phyloP scores from a whole-genome alignment of 2,888 invertebrate species.

The Drosophila atroscutellata region DNA sequence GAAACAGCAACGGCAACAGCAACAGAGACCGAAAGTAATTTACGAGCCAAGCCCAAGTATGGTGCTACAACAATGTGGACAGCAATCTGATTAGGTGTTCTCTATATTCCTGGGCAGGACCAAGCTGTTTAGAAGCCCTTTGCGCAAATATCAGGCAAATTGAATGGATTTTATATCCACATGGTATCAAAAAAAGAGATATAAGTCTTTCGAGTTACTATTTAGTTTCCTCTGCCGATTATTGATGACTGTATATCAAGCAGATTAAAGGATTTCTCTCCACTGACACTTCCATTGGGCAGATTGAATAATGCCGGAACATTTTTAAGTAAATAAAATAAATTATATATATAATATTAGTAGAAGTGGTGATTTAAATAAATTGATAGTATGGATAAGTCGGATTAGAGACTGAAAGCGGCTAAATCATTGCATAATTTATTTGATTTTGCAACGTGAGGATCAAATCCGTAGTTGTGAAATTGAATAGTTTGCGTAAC shows the following conservation, averaged over 20 bases:
- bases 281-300: slow-evolving; percentile 8
- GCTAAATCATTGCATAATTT: background rate
- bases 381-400: too few species aligned
- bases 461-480: background rate
- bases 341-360: too few species aligned
- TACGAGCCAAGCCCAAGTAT: slow-evolving; percentile 27
- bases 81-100: slow-evolving; percentile 19
- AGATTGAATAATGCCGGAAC: slow-evolving; percentile 16
- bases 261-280: background rate
- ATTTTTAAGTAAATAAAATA: background rate
- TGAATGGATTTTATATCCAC: slow-evolving; percentile 18
- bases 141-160: slow-evolving; percentile 1
- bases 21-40: slow-evolving; percentile 40
- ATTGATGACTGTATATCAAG: slow-evolving; percentile 19
- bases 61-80: slow-evolving; percentile 22
- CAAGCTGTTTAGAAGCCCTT: slow-evolving; percentile 3
- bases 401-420: background rate
- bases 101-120: slow-evolving; percentile 13
- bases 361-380: too few species aligned
- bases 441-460: background rate
- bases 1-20: slow-evolving; percentile 17
- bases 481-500: slow-evolving; percentile 1
- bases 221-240: background rate
- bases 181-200: slow-evolving; percentile 15
- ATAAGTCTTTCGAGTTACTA: slow-evolving; percentile 19